Conservation (phyloP, 2,113 vertebrate genomes). For the Pandion haliaetus region DNA sequence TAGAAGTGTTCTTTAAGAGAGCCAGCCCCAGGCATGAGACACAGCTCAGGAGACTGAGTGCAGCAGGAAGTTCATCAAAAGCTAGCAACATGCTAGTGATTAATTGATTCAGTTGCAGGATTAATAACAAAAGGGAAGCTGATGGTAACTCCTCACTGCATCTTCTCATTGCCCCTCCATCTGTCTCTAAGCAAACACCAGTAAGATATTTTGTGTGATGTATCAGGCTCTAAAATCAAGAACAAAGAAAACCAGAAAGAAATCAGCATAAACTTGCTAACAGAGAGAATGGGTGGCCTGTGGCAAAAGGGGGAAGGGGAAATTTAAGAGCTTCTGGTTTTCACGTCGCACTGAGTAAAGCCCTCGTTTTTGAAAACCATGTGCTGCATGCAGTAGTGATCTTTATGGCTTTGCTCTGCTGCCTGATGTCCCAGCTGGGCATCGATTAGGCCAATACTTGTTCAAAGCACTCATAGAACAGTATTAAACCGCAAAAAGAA, state of each 20-base stretch:
- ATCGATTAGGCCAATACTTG: background rate
- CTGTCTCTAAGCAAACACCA: background rate
- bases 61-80: background rate
- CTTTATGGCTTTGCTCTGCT: background rate
- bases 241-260: background rate
- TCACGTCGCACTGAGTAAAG: fast-evolving
- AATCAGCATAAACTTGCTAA: background rate
- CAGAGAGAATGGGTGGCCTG: fast-evolving
- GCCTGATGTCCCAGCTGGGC: background rate
- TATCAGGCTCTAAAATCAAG: background rate
- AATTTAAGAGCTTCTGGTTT: background rate
- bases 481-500: background rate
- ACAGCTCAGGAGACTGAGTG: background rate
- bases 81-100: background rate
- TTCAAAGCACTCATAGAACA: background rate
- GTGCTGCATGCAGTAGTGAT: fast-evolving
- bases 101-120: background rate
- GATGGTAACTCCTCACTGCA: background rate
- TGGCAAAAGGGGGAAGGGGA: fast-evolving
- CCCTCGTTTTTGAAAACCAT: fast-evolving
- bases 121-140: background rate
- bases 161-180: background rate
- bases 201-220: background rate
- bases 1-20: background rate
- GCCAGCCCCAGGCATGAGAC: background rate